Evolutionary conservation across 2,113 vertebrate species (phyloP).

Genomic region (Hypomesus transpacificus): DNA sequence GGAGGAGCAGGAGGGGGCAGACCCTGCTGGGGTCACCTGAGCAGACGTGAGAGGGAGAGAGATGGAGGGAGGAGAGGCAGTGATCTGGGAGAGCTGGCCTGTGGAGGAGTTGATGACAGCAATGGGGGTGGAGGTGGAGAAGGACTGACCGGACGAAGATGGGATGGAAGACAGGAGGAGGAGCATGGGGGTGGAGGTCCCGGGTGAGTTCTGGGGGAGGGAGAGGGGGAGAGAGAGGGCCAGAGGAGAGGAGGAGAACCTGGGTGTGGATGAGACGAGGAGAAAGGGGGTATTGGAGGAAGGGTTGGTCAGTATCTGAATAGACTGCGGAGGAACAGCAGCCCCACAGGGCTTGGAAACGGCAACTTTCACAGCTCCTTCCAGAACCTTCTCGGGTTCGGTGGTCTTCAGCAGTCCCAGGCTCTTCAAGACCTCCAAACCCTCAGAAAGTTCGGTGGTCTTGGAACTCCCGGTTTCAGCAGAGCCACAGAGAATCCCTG

Average conservation of each 20-base stretch:
- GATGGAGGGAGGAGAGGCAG: slow-evolving; percentile 44
- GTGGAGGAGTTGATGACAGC: slow-evolving; percentile 58
- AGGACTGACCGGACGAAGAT: slow-evolving; percentile 46
- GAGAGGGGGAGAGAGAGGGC: slow-evolving; percentile 63
- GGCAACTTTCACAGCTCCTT: slow-evolving; percentile 15
- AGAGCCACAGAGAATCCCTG: slow-evolving; percentile 9
- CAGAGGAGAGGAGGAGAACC: slow-evolving; percentile 35
- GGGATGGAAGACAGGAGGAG: slow-evolving; percentile 70
- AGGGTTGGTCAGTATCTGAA: slow-evolving; percentile 63
- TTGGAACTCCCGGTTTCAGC: slow-evolving; percentile 32
- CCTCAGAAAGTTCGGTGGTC: slow-evolving; percentile 19
- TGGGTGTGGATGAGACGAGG: slow-evolving; percentile 49
- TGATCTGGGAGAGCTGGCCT: slow-evolving; percentile 60
- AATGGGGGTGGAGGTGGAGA: slow-evolving; percentile 56
- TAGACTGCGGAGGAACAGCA: slow-evolving; percentile 40
- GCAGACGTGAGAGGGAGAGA: slow-evolving; percentile 50
- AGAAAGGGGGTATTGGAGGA: slow-evolving; percentile 53
- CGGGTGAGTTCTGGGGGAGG: slow-evolving; percentile 48
- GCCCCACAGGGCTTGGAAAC: slow-evolving; percentile 21
- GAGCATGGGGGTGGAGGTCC: slow-evolving; percentile 58
- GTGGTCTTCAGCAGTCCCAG: slow-evolving; percentile 7
- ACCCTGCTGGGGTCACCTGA: slow-evolving; percentile 33
- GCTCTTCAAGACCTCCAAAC: slow-evolving; percentile 29
- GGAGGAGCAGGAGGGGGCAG: slow-evolving; percentile 28
- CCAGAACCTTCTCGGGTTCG: slow-evolving; percentile 1